Evolutionary conservation across 1,140 invertebrate species (phyloP).

Genomic region (Anagrus nilaparvatae): DNA sequence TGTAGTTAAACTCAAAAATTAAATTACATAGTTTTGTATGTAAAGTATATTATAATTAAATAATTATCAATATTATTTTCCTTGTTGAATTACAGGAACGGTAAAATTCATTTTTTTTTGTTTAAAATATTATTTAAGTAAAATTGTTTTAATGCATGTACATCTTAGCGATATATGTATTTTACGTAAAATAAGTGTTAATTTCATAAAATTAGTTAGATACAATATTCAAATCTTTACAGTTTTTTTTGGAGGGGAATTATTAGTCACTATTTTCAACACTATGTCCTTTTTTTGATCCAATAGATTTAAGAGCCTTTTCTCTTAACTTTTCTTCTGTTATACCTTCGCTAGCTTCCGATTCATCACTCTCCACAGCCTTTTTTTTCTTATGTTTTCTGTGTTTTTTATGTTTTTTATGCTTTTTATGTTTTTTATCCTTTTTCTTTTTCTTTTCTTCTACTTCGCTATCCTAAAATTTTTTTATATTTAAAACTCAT

Average conservation of each 20-base stretch:
- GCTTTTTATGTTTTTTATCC: constrained; percentile 60
- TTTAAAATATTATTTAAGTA: too few relatives aligned
- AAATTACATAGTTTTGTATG: too few relatives aligned
- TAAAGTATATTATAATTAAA: too few relatives aligned
- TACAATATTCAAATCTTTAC: too few relatives aligned
- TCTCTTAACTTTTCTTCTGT: constrained; percentile 80
- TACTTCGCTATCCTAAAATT: constrained; percentile 49
- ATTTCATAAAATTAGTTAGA: constrained; percentile 4
- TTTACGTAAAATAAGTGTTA: constrained; percentile 10
- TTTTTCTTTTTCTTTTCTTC: constrained; percentile 60
- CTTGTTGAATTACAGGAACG: too few relatives aligned
- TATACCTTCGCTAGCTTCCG: constrained; percentile 50
- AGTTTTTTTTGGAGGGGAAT: constrained; percentile 13
- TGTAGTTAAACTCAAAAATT: too few relatives aligned
- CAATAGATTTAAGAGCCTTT: constrained; percentile 68
- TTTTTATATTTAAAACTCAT: constrained; percentile 2
- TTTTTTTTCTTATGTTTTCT: constrained; percentile 59
- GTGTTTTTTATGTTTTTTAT: constrained; percentile 60
- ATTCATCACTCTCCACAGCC: constrained; percentile 47
- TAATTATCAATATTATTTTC: too few relatives aligned
- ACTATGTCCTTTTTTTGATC: constrained; percentile 47
- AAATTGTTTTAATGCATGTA: too few relatives aligned
- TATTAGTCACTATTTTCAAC: constrained; percentile 38
- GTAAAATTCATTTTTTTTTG: too few relatives aligned
- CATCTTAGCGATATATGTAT: too few relatives aligned